Evolutionary conservation across 2,797 vertebrate genomes (phyloP).

Genomic region (Coreius guichenoti): DNA sequence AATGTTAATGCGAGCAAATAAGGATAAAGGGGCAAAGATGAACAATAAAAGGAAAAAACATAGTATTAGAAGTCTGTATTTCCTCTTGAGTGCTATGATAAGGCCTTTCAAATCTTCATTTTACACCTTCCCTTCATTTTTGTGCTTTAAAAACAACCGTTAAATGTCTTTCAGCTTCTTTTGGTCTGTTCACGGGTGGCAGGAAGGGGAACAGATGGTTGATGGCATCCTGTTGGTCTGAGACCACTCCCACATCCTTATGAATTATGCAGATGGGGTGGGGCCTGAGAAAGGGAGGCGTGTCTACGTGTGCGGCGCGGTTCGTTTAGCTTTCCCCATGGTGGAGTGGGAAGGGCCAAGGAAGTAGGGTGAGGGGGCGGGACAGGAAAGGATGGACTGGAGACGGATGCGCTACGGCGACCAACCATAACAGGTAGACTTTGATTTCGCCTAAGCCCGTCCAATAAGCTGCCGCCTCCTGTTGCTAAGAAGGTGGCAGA

Average conservation of each 20-base stretch:
- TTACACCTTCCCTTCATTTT: slow-evolving; percentile 52
- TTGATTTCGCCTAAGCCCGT: slow-evolving; percentile 92
- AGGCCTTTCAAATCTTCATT: slow-evolving; percentile 61
- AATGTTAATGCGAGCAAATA: neutral
- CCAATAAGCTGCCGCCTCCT: slow-evolving; percentile 85
- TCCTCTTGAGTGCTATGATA: slow-evolving; percentile 56
- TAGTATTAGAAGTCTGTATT: neutral
- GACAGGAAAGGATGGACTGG: slow-evolving; percentile 73
- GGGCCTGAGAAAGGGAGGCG: slow-evolving; percentile 63
- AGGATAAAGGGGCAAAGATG: neutral
- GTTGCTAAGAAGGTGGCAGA: slow-evolving; percentile 85
- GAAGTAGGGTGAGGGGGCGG: slow-evolving; percentile 77
- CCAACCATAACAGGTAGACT: slow-evolving; percentile 92
- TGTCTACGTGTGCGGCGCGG: slow-evolving; percentile 60
- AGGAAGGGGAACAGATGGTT: slow-evolving; percentile 33
- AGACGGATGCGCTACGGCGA: slow-evolving; percentile 73
- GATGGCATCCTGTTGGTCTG: neutral
- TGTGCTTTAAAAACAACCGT: slow-evolving; percentile 61
- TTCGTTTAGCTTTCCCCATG: slow-evolving; percentile 83
- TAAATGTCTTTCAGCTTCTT: neutral
- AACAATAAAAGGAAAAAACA: neutral
- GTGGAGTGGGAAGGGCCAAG: slow-evolving; percentile 77
- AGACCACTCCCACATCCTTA: slow-evolving; percentile 52
- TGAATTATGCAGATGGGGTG: slow-evolving; percentile 64
- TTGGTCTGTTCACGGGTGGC: neutral